Evolutionary conservation across 2,888 invertebrate genomes (phyloP).

Genomic region (Euzophera pinguis): DNA sequence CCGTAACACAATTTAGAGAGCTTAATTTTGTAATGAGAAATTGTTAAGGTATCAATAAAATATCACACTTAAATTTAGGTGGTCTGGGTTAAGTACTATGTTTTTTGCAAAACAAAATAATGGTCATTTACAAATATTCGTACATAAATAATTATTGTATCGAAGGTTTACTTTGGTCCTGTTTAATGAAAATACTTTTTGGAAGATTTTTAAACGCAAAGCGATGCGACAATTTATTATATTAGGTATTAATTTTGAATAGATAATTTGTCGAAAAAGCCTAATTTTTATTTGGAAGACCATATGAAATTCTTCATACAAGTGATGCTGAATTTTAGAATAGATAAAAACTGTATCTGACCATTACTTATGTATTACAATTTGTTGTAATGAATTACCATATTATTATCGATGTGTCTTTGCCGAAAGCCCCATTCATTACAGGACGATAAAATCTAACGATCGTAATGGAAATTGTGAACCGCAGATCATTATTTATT

Average conservation of each 20-base stretch:
- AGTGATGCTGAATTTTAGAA: constrained; percentile 24
- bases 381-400: constrained; percentile 37
- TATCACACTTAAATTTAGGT: constrained; percentile 70
- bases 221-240: no score
- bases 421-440: constrained; percentile 36
- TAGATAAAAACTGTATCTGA: constrained; percentile 43
- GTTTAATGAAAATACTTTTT: no score
- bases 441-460: constrained; percentile 48
- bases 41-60: constrained; percentile 48
- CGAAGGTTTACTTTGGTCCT: background rate
- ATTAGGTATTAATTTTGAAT: constrained; percentile 13
- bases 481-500: constrained; percentile 34
- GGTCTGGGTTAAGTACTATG: constrained; percentile 70
- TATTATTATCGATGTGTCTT: constrained; percentile 47
- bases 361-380: constrained; percentile 57
- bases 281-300: constrained; percentile 52
- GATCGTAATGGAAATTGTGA: constrained; percentile 50
- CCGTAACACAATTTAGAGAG: constrained; percentile 11
- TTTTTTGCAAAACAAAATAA: constrained; percentile 51
- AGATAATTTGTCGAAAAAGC: constrained; percentile 37
- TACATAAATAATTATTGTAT: background rate
- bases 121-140: constrained; percentile 44
- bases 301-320: constrained; percentile 40
- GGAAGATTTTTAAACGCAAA: no score
- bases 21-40: constrained; percentile 56